These are phyloP conservation scores for Stenodera caucasica DNA, from an alignment of 2,888 invertebrate species.

Conservation along the genomic window DNA sequence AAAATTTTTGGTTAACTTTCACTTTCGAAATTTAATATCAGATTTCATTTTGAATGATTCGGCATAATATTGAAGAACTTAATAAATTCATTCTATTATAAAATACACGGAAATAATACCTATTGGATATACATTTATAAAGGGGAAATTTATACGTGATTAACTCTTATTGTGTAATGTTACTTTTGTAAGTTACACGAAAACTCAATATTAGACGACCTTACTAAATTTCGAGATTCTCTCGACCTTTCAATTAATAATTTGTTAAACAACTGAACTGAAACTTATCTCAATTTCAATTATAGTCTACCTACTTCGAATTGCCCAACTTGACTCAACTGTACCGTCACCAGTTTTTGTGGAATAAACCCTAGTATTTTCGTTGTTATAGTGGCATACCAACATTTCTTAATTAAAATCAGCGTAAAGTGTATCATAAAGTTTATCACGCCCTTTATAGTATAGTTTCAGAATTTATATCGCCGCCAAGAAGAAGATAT, in stretches of 20 bases:
- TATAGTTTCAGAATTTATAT: constrained; percentile 25
- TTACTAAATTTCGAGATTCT: too few species aligned
- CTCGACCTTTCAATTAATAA: too few species aligned
- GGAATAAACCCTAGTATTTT: neutral
- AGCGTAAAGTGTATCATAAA: constrained; percentile 28
- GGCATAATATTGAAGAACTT: neutral
- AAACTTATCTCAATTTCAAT: too few species aligned
- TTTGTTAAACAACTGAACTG: too few species aligned
- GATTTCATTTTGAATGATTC: neutral
- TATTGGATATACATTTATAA: too few species aligned
- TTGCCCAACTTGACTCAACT: too few species aligned
- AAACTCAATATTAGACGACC: too few species aligned
- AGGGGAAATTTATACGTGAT: too few species aligned
- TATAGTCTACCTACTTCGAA: too few species aligned
- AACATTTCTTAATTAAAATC: constrained; percentile 29
- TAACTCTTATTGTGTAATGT: too few species aligned
- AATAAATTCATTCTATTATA: neutral
- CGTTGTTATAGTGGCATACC: constrained; percentile 16
- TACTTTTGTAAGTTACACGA: too few species aligned
- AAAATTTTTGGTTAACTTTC: neutral
- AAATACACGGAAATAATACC: too few species aligned
- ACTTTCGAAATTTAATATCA: neutral
- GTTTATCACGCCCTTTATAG: constrained; percentile 26
- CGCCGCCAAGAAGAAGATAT: constrained; percentile 16
- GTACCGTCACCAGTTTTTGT: neutral